Conservation (phyloP, 2,113 vertebrate genomes). For the Tenebrosternarchus preto region DNA sequence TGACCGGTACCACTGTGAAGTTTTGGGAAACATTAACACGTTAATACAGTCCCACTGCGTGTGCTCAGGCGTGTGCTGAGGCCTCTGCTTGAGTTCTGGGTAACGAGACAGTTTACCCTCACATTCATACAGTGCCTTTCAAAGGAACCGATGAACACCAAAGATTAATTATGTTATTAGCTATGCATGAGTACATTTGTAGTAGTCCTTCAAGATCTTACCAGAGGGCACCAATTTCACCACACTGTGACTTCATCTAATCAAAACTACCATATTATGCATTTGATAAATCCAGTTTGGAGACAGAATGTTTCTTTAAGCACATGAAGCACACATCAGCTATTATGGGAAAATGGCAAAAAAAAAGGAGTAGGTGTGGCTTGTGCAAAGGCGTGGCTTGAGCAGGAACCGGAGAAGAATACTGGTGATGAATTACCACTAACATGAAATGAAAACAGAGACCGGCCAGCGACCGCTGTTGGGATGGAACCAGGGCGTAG, state of each 20-base stretch:
- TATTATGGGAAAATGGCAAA: slow-evolving; percentile 1
- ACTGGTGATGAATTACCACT: no score
- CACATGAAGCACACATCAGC: slow-evolving; percentile 1
- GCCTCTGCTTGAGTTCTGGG: slow-evolving; percentile 24
- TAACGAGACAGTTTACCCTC: slow-evolving; percentile 28
- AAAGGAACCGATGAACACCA: slow-evolving; percentile 19
- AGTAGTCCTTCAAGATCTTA: slow-evolving; percentile 43
- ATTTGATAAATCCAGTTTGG: neutral
- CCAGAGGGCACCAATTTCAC: slow-evolving; percentile 27
- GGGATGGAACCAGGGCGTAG: no score
- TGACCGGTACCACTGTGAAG: neutral
- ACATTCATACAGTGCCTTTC: slow-evolving; percentile 28
- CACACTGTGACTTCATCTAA: slow-evolving; percentile 8
- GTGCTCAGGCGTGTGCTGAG: neutral
- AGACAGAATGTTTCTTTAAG: slow-evolving; percentile 17
- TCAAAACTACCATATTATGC: slow-evolving; percentile 23
- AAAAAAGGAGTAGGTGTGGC: neutral
- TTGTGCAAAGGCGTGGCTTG: neutral
- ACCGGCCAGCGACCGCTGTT: no score
- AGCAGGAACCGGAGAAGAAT: no score
- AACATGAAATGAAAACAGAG: neutral
- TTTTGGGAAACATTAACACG: slow-evolving; percentile 18
- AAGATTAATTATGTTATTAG: slow-evolving; percentile 50
- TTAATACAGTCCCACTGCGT: slow-evolving; percentile 26
- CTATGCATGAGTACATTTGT: slow-evolving; percentile 32